Base-by-base conservation (phyloP, 2,888 invertebrate genomes). In the Protophormia terraenovae region DNA sequence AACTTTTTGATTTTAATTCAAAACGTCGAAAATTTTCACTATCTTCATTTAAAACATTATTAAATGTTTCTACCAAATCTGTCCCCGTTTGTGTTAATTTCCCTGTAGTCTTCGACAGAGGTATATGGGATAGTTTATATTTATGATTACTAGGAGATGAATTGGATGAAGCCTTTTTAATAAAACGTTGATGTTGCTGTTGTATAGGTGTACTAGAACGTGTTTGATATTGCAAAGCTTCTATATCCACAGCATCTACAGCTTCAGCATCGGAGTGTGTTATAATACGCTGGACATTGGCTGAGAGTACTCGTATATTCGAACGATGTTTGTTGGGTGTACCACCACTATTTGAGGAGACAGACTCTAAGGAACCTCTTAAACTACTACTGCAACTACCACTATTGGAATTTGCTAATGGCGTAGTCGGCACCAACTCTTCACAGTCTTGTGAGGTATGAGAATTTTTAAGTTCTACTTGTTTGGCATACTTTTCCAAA, bases 251-350 rank as follows among this genome's bases (percentile, higher is more conserved):
- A 0, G 90, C 89, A 53, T 90, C 90, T 58, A 91, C 91, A 27
- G 89, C 91, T 88, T 88, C 91, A 6, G 93, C 91, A 62, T 94
- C 94, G 10, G 94, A 91, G 87, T 94, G 94, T 29, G 94, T 93
- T 83, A 94, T 92, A 88, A 94, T 93, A 86, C 94, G 93, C 86
- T 94, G 94, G 47, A 94, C 94, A 88, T 93, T 93, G n/a, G 93
- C 92, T 62, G 94, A 94, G 10, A 93, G 88, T 41, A 91, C 87
- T 50, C 90, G 89, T 83, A 93, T 92, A 29, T 92, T 91, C 83
- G 89, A 91, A 79, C 91, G 90, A 77, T 89, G 90, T 22, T 91
- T 89, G 83, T 19, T 82, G 7, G 27, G 4, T n/a, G 73, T 29
- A 12, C 82, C 71, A 71, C 82, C 78, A 60, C 67, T 77, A 38